phyloP scores from a whole-genome alignment of 1,140 invertebrate genomes.

The Drosophila hydei region DNA sequence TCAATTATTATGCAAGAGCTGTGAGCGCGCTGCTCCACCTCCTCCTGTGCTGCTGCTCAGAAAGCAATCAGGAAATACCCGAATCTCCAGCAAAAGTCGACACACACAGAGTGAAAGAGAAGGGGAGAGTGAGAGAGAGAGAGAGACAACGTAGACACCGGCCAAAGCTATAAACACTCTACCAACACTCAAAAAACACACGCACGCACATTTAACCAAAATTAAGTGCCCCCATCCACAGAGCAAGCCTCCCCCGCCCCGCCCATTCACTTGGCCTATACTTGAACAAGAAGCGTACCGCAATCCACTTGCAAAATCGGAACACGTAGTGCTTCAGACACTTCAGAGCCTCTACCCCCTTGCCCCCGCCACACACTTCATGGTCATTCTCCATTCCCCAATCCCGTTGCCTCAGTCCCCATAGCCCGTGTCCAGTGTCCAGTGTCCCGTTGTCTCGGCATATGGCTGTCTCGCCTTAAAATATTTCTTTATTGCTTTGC shows the following conservation, averaged over 20 bases:
- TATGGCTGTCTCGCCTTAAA: conserved; percentile 17
- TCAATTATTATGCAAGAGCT: conserved; percentile 84
- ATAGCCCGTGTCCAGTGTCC: not conserved
- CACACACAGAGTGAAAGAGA: not conserved
- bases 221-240: conserved; percentile 15
- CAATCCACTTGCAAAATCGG: conserved; percentile 58
- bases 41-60: not conserved
- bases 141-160: not conserved
- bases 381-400: not conserved
- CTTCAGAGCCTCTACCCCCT: not conserved
- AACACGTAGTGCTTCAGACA: conserved; percentile 52
- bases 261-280: not conserved
- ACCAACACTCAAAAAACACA: conserved; percentile 25
- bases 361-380: not conserved
- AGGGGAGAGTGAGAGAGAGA: not conserved
- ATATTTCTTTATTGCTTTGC: conserved; percentile 17
- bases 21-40: conserved; percentile 52
- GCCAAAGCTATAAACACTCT: conserved; percentile 41
- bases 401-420: not conserved
- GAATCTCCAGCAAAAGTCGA: conserved; percentile 28
- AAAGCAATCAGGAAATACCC: conserved; percentile 77
- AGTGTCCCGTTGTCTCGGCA: conserved; percentile 21
- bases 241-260: not conserved
- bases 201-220: conserved; percentile 20
- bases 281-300: conserved; percentile 21